Evolutionary conservation across 2,888 invertebrate species (phyloP), one percentile per base, ranked within the genome.

Genomic region (Charanyca ferruginea): DNA sequence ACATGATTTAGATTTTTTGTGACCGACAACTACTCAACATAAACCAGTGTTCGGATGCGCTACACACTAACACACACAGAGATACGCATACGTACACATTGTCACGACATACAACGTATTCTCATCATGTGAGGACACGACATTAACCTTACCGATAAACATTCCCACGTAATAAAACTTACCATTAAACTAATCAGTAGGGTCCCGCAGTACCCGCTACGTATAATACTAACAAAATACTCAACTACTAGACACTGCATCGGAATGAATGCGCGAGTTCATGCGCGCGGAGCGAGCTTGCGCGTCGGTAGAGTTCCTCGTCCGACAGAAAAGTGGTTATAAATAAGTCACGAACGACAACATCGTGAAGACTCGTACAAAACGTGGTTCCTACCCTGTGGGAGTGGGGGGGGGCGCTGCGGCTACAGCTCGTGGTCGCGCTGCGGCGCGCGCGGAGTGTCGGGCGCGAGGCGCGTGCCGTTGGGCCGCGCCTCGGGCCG

Each of bases 281-380:
- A 28, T 2, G 51, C 48, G 52, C 35, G 55, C 54, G 58, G 25
- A 18, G 51, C 42, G 42, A 23, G 49, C 49, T 48, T 22, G 47
- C 42, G 66, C 66, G 48, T n/a, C 64, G 61, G 55, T 62, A 49
- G 2, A 55, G 25, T 51, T 47, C 54, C 16, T 45, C 32, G 55
- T 48, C 41, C 55, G 42, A 49, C 53, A 42, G 25, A 23, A 53
- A 66, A 58, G 41, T 64, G 71, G 71, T 53, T 64, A 25, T 23
- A 48, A 54, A 58, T 49, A 35, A 73, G 64, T 75, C 71, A 67
- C 75, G 75, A 74, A 71, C 69, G 65, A 82, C 73, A 79, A 84
- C 83, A 78, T 73, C 84, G 82, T 85, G 83, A 85, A 86, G 66
- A 71, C 64, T 80, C 72, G 71, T 86, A 87, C 70, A 85, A 86